phyloP scores from a whole-genome alignment of 2,113 vertebrate genomes.

The Galbula dea region DNA sequence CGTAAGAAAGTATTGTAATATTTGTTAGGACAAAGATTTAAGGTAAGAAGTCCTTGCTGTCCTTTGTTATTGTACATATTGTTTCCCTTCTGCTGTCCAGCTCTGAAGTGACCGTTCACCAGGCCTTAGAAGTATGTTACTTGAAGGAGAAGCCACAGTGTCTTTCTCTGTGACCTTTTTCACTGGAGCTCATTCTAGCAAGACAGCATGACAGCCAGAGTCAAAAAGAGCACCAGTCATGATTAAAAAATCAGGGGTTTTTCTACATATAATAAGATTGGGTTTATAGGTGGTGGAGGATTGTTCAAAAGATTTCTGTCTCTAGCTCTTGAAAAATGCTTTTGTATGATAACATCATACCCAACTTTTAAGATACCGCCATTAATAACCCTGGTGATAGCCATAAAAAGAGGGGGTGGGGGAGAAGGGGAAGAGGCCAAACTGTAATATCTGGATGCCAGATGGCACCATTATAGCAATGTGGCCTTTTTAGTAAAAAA shows the following conservation, averaged over 20 bases:
- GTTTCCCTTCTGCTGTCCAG: neutral
- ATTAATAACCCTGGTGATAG: conserved; percentile 70
- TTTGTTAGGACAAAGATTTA: neutral
- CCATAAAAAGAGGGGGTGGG: neutral
- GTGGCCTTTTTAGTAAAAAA: conserved; percentile 50
- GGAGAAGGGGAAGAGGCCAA: neutral
- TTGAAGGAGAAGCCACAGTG: neutral
- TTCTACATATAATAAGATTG: neutral
- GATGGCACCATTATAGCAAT: conserved; percentile 72
- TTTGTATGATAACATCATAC: neutral
- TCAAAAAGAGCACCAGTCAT: neutral
- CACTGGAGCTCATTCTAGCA: neutral
- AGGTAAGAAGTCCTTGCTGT: neutral
- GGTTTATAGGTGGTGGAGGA: neutral
- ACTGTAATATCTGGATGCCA: conserved; percentile 79
- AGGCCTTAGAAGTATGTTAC: neutral
- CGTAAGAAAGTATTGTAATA: neutral
- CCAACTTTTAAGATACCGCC: conserved; percentile 23
- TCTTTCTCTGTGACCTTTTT: neutral
- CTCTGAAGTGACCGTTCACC: neutral
- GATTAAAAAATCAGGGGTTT: neutral
- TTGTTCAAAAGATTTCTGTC: neutral
- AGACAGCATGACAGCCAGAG: neutral
- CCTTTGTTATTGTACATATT: neutral
- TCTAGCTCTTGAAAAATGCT: conserved; percentile 25